These are phyloP conservation scores for Steinernema scapterisci DNA, from an alignment of 2,888 invertebrate genomes.

Conservation along the genomic window DNA sequence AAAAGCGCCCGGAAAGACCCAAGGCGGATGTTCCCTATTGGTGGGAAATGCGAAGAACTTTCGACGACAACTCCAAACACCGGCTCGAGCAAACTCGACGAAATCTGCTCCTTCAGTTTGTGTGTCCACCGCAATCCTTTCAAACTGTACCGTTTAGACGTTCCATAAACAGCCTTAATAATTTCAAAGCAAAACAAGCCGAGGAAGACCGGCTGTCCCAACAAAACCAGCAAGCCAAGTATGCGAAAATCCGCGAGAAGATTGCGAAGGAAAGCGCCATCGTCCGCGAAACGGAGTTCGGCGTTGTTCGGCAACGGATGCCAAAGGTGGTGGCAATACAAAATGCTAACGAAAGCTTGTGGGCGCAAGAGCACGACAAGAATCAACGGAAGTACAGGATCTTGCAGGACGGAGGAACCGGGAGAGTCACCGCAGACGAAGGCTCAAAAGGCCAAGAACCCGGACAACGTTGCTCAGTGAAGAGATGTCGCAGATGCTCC, in stretches of 20 bases:
- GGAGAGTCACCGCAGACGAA: background rate
- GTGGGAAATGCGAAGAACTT: constrained; percentile 19
- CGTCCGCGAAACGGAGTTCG: constrained; percentile 19
- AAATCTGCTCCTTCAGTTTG: constrained; percentile 9
- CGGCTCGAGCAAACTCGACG: constrained; percentile 12
- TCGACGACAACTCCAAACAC: constrained; percentile 27
- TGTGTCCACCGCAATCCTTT: background rate
- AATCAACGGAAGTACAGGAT: background rate
- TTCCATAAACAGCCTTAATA: constrained; percentile 4
- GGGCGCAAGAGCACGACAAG: background rate
- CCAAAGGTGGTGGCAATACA: background rate
- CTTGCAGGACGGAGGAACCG: background rate
- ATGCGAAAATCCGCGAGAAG: constrained; percentile 9
- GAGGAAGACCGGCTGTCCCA: constrained; percentile 5
- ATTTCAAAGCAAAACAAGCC: constrained; percentile 16
- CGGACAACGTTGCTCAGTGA: background rate
- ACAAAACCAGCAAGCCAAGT: constrained; percentile 18
- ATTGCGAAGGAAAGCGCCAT: constrained; percentile 2
- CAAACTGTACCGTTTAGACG: background rate
- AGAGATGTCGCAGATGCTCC: constrained; percentile 3
- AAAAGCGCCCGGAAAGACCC: too few relatives aligned
- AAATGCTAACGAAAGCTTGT: background rate
- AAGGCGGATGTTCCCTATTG: background rate
- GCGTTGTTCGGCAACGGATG: background rate
- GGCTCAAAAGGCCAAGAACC: background rate